Percentiles rank a stretch among this genome's conserved stretches.
phyloP scores from a whole-genome alignment of 2,797 vertebrate genomes.

The Amblyraja radiata region DNA sequence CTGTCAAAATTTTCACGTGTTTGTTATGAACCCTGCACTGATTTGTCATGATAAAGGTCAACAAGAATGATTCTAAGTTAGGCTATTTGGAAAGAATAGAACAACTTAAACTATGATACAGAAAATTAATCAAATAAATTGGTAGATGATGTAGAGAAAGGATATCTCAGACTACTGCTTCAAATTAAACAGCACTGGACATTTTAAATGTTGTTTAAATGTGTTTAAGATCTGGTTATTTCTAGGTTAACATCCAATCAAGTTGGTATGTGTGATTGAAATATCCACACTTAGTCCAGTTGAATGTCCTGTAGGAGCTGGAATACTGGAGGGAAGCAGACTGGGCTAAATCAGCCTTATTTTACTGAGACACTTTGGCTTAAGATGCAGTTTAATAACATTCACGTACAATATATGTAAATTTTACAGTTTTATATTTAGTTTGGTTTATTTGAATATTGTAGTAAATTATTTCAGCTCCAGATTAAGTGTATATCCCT shows the following conservation, averaged over 20 bases:
- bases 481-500: background rate
- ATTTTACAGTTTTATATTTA: too few species aligned
- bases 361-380: background rate
- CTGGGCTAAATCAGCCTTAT: background rate
- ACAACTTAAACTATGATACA: background rate
- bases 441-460: background rate
- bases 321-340: background rate
- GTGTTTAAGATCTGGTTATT: too few species aligned
- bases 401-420: too few species aligned
- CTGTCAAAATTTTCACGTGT: background rate
- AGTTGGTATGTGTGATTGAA: background rate
- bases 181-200: background rate
- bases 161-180: background rate
- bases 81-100: background rate
- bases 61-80: background rate
- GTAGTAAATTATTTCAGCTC: background rate
- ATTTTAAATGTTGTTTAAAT: background rate
- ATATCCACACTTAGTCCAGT: background rate
- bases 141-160: background rate
- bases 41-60: background rate
- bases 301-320: background rate
- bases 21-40: background rate
- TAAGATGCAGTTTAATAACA: too few species aligned
- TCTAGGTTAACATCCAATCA: background rate
- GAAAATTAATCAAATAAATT: background rate